Conservation (phyloP, 2,797 vertebrate species). For the Myotis myotis region DNA sequence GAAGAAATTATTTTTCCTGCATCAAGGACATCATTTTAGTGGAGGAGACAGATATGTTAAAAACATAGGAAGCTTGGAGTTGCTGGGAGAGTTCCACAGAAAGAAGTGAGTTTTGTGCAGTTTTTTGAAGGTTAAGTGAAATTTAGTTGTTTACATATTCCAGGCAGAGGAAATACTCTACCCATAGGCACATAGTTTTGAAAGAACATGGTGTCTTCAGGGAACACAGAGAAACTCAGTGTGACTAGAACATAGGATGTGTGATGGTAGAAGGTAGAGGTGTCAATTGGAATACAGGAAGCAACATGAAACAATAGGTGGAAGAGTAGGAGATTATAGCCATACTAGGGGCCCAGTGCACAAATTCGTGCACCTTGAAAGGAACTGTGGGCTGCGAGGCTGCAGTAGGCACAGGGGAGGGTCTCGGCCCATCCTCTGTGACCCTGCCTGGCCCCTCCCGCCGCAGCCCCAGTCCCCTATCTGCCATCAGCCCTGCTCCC, state of each 20-base stretch:
- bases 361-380: too few relatives aligned
- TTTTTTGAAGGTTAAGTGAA: not conserved
- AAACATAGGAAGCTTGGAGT: not conserved
- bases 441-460: too few relatives aligned
- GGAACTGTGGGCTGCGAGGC: too few relatives aligned
- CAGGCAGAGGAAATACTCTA: not conserved
- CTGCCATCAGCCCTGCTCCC: too few relatives aligned
- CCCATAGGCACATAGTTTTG: not conserved
- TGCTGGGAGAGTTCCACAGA: not conserved
- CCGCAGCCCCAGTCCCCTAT: too few relatives aligned
- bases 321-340: not conserved
- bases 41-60: not conserved
- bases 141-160: not conserved
- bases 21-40: not conserved
- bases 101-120: not conserved
- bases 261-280: not conserved
- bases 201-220: not conserved
- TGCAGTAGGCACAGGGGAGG: too few relatives aligned
- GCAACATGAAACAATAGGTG: not conserved
- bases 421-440: too few relatives aligned
- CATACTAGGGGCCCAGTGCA: not conserved
- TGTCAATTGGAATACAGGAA: not conserved
- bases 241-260: not conserved
- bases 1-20: constrained; percentile 7
- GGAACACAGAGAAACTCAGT: not conserved